Evolutionary conservation across 2,797 vertebrate genomes (phyloP).

Genomic region (Naso thynnoides): DNA sequence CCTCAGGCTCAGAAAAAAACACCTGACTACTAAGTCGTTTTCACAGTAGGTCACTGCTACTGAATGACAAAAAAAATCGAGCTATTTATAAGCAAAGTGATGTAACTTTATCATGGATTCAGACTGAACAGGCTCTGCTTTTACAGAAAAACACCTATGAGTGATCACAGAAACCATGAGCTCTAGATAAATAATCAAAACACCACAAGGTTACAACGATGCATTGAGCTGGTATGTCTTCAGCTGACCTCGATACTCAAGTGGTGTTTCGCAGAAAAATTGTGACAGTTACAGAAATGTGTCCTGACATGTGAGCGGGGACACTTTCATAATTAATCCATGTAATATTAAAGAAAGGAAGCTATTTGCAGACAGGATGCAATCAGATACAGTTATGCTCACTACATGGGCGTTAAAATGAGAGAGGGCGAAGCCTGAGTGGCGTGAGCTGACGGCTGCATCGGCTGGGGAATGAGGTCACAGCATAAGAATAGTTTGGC

Average conservation of each 20-base stretch:
- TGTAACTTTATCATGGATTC: slow-evolving; percentile 10
- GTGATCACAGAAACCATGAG: slow-evolving; percentile 10
- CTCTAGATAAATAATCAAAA: slow-evolving; percentile 22
- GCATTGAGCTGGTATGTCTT: not conserved
- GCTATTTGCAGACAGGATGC: slow-evolving; percentile 35
- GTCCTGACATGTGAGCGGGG: slow-evolving; percentile 34
- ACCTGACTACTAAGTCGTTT: slow-evolving; percentile 20
- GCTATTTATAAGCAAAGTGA: not conserved
- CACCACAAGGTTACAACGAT: slow-evolving; percentile 14
- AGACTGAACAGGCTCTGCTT: not conserved
- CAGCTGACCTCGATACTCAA: slow-evolving; percentile 16
- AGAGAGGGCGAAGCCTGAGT: slow-evolving; percentile 22
- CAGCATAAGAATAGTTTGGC: slow-evolving; percentile 24
- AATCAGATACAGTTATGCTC: slow-evolving; percentile 39
- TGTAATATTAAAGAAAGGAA: slow-evolving; percentile 53
- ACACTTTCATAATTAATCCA: slow-evolving; percentile 51
- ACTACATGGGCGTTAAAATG: slow-evolving; percentile 23
- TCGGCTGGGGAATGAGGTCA: slow-evolving; percentile 52
- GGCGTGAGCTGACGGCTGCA: slow-evolving; percentile 28
- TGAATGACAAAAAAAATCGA: slow-evolving; percentile 26
- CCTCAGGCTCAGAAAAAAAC: slow-evolving; percentile 36
- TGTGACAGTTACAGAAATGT: slow-evolving; percentile 39
- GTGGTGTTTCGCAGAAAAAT: slow-evolving; percentile 10
- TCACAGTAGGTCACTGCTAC: slow-evolving; percentile 20
- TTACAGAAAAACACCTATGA: not conserved